A percentile compares a stretch with the other conserved stretches of the same genome.
These are phyloP conservation scores for Drosophila yakuba DNA, from an alignment of 1,140 invertebrate genomes.

Conservation along the genomic window DNA sequence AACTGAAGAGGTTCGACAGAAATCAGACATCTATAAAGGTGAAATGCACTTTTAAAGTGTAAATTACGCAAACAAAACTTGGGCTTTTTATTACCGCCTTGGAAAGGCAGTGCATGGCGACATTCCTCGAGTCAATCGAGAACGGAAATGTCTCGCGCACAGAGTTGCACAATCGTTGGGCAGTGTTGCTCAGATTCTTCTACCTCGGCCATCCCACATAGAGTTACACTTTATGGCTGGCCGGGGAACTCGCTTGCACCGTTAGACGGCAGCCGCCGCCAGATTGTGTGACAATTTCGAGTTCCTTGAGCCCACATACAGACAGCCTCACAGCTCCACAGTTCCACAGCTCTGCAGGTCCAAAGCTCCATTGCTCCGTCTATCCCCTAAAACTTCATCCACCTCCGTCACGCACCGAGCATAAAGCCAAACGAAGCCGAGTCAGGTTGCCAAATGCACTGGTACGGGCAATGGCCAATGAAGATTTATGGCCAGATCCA, in stretches of 20 bases:
- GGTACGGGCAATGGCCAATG: constrained; percentile 38
- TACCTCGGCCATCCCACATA: constrained; percentile 56
- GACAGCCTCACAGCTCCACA: constrained; percentile 1
- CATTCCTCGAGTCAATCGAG: constrained; percentile 58
- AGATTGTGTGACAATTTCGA: constrained; percentile 74
- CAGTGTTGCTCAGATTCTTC: constrained; percentile 13
- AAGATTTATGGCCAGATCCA: constrained; percentile 75
- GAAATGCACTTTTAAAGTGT: no score
- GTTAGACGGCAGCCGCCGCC: constrained; percentile 37
- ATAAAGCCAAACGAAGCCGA: constrained; percentile 47
- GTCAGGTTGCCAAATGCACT: constrained; percentile 55
- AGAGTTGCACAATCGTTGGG: constrained; percentile 63
- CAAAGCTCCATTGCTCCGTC: constrained; percentile 1
- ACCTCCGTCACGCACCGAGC: constrained; percentile 60
- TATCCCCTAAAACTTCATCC: constrained; percentile 13
- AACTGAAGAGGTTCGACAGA: background rate
- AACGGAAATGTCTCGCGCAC: constrained; percentile 73
- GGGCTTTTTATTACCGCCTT: no score
- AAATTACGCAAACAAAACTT: no score
- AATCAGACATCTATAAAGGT: background rate
- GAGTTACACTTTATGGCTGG: constrained; percentile 4
- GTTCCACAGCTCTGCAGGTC: background rate
- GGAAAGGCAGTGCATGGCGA: background rate
- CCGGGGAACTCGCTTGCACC: constrained; percentile 48
- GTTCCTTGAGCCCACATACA: constrained; percentile 80